Evolutionary conservation across 2,888 invertebrate species (phyloP).

Genomic region (Ectobius pallidus): DNA sequence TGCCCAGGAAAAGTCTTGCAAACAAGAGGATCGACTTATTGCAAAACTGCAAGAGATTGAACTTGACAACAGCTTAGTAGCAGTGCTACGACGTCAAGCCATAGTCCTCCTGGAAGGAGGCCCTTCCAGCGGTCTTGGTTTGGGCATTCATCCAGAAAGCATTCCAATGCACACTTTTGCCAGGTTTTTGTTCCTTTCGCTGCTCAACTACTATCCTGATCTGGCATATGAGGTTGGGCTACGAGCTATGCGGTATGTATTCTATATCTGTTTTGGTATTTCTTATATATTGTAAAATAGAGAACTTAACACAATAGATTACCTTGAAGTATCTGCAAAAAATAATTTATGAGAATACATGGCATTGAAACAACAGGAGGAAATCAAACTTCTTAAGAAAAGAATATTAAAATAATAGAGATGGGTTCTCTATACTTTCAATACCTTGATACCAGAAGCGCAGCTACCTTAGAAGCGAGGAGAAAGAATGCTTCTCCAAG

Average conservation of each 20-base stretch:
- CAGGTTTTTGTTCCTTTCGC: slow-evolving; percentile 76
- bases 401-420: no score
- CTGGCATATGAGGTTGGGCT: slow-evolving; percentile 80
- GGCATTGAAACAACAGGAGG: no score
- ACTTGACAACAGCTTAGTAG: slow-evolving; percentile 71
- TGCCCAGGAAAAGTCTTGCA: slow-evolving; percentile 73
- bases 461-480: no score
- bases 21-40: slow-evolving; percentile 80
- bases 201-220: slow-evolving; percentile 76
- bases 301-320: no score
- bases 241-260: slow-evolving; percentile 70
- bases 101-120: slow-evolving; percentile 75
- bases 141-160: slow-evolving; percentile 79
- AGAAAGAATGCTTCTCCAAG: no score
- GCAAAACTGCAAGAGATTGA: slow-evolving; percentile 77
- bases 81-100: slow-evolving; percentile 72
- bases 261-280: no score
- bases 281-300: no score
- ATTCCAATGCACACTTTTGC: slow-evolving; percentile 88
- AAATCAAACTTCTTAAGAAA: no score
- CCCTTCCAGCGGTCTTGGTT: slow-evolving; percentile 74
- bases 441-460: no score
- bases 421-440: no score
- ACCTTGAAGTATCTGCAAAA: no score
- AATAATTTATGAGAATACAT: no score